Evolutionary conservation across 1,140 invertebrate species (phyloP), one percentile per base, ranked within the genome.

Genomic region (Himalopsyche phryganea): DNA sequence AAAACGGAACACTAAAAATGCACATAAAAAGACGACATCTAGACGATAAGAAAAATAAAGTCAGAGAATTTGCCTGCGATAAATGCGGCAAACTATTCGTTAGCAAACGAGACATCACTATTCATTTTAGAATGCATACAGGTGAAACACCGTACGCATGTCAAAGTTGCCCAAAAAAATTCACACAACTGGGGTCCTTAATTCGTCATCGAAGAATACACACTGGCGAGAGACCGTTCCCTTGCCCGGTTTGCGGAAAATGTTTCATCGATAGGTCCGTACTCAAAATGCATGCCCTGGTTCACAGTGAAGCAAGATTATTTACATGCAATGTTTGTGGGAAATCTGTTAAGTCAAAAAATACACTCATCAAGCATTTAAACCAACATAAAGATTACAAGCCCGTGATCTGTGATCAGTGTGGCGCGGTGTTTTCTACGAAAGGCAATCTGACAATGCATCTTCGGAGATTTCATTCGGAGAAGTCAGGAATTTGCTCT

Each of bases 241-340:
- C 80, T 1, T 87, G 85, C 55, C 74, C 75, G 1, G 79, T 79
- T 2, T 87, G 85, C 69, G 72, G 77, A 4, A 87, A 86, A 67
- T 77, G 81, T 11, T 88, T 87, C 66, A 84, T 82, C 58, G 49
- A 15, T 9, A 15, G 32, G 9, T 47, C 58, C 4, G 48, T 28
- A 9, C 50, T 64, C 20, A 58, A 47, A 2, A 52, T 17, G n/a
- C 86, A 87, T 58, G 70, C 84, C 68, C 71, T 82, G 1, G 83
- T 83, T 14, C 83, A 85, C 62, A 82, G 80, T 0, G 82, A 86
- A 0, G 81, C 87, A 58, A 69, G 83, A 42, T 85, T 86, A 0
- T 87, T 85, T 65, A 77, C 80, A 35, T 89, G 87, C 66, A 80
- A 82, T 51, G 79, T 86, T 35, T 89, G 87, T 65, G 82, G 84